Evolutionary conservation across 37 sponge, comb jelly and placozoan species (phyloP).

Genomic region (Axinella damicornis): DNA sequence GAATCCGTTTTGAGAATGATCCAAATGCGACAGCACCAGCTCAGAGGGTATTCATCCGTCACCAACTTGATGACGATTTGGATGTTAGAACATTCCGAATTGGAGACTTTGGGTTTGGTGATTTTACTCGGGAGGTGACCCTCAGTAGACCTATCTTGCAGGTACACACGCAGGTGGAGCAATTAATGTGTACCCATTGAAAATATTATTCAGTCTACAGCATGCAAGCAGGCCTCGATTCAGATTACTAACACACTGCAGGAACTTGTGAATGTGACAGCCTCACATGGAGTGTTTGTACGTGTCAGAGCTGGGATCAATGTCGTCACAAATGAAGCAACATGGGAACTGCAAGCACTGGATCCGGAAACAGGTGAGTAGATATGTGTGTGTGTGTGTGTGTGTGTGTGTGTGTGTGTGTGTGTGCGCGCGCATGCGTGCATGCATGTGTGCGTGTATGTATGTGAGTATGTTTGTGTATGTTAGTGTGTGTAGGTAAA

Average conservation of each 20-base stretch:
- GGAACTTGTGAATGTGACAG: conserved; percentile 2
- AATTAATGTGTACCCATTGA: too few relatives aligned
- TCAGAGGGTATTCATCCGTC: conserved; percentile 21
- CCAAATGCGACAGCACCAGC: conserved; percentile 39
- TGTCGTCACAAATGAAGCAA: conserved; percentile 10
- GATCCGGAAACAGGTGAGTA: conserved; percentile 32
- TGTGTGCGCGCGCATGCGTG: too few relatives aligned
- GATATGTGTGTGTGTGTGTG: neutral
- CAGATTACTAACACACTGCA: too few relatives aligned
- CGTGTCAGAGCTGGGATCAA: conserved; percentile 29
- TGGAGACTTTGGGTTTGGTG: conserved; percentile 31
- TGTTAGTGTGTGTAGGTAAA: too few relatives aligned
- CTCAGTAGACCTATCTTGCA: conserved; percentile 4
- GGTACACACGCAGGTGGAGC: too few relatives aligned
- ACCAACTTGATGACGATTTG: conserved; percentile 26
- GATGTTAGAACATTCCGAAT: conserved; percentile 27
- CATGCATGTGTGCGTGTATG: too few relatives aligned
- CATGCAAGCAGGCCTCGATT: too few relatives aligned
- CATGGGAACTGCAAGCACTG: conserved; percentile 29
- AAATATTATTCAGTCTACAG: too few relatives aligned
- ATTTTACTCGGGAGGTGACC: conserved; percentile 1
- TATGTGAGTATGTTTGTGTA: too few relatives aligned
- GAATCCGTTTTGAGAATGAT: conserved; percentile 32
- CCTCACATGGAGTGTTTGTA: conserved; percentile 17
- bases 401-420: too few relatives aligned